phyloP scores from a whole-genome alignment of 2,113 vertebrate genomes.

The Columba livia region DNA sequence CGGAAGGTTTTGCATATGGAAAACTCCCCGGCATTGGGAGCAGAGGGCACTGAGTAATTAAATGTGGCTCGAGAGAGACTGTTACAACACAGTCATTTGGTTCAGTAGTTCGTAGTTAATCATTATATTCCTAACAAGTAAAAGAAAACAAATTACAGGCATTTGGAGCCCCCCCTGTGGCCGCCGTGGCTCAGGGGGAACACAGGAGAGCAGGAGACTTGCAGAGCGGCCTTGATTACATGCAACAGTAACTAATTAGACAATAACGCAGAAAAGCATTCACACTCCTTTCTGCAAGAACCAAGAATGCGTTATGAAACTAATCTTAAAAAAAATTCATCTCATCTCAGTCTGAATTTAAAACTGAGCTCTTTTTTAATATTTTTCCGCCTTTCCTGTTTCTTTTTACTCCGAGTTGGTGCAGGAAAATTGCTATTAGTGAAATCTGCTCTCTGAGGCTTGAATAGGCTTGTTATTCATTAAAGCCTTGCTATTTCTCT shows the following conservation, averaged over 20 bases:
- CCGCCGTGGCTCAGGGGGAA: not conserved
- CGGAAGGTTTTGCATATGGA: not conserved
- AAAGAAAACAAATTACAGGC: not conserved
- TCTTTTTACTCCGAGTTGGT: constrained; percentile 29
- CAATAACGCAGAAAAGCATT: constrained; percentile 4
- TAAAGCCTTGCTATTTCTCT: constrained; percentile 36
- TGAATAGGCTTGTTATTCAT: constrained; percentile 51
- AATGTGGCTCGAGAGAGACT: not conserved
- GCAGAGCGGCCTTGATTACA: not conserved
- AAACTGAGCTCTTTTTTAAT: not conserved
- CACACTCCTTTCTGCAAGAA: not conserved
- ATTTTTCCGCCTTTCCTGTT: not conserved
- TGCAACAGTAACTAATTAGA: constrained; percentile 22
- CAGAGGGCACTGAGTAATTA: not conserved
- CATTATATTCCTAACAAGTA: not conserved
- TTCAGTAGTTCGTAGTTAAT: constrained; percentile 31
- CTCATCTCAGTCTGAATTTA: constrained; percentile 17
- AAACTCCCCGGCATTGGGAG: not conserved
- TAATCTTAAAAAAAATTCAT: constrained; percentile 33
- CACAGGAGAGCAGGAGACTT: not conserved
- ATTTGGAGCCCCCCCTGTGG: not conserved
- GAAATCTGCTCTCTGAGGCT: constrained; percentile 48
- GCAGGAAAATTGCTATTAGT: constrained; percentile 54
- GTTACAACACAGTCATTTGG: not conserved
- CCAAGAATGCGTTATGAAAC: constrained; percentile 1